Base-by-base conservation (phyloP, 2,797 vertebrate genomes). In the Pagetopsis macropterus region DNA sequence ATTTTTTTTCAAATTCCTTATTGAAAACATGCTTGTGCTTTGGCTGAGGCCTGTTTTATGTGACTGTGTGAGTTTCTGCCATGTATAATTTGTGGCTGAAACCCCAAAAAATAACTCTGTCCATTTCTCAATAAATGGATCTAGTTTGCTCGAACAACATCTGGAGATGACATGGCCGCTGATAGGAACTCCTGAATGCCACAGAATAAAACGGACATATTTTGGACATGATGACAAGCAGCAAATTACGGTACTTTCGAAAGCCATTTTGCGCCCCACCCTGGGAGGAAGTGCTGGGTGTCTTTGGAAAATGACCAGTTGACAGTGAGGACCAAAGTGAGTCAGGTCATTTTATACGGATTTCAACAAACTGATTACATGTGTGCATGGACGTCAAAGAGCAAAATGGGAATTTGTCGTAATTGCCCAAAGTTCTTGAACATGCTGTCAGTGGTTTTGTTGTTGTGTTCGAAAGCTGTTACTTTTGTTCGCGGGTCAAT, bases 191-290 rank as follows among this genome's bases (percentile, higher is more conserved):
- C 76, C 70, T 69, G 61, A 60, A 75, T 70, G 78, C 78, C 79
- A 73, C 65, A 67, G 66, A 87, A 44, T 71, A 50, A 72, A 65
- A 76, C 44, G 56, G 59, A 81, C 82, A 87, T 81, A 77, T 81
- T 90, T 89, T 59, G 59, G 58, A 66, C 75, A 72, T 87, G 87
- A 84, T 61, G 84, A 82, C 68, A 78, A 50, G 63, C 55, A 48
- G 76, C 63, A 70, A 45, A 70, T 78, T 50, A 49, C 33, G 43
- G 37, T 23, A 21, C 61, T 57, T 37, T 45, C 3, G 21, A 77
- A 54, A 83, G 68, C 52, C 63, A 74, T 77, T 72, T 63, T 75
- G 65, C 27, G 48, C 51, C 82, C 76, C 84, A 62, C 79, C 76
- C 82, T 44, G 76, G 54, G 65, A 84, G 72, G 49, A 66, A 44